Evolutionary conservation across 1,140 invertebrate genomes (phyloP), one percentile per base, ranked within the genome.

Genomic region (Cydia strobilella): DNA sequence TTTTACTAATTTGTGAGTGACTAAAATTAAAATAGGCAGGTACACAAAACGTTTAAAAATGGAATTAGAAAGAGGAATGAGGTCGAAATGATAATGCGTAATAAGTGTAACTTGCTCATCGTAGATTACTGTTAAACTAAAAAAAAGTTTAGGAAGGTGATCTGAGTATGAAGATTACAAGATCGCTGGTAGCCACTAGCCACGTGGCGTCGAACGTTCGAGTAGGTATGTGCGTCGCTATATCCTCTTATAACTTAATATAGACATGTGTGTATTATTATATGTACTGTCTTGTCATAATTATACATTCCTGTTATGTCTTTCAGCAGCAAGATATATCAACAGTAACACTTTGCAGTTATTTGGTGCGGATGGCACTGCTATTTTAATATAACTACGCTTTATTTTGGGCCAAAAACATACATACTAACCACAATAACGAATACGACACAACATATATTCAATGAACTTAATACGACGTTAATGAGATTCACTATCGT

Each of bases 361-460:
- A 35, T 9, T 31, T 2, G 27, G 27, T 25, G 25, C 25, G 35
- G 9, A 39, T 42, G 39, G 7, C 39, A 42, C 12, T 42, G 39
- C 2, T 10, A 45, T 45, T 45, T 45, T 45, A 45, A 45, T 45
- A 45, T 13, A 45, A 45, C 2, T 45, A 13, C 13, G 13, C 2
- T 45, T 45, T 45, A 13, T 45, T 15, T 42, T 42, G 39, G 13
- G 42, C 3, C 13, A 45, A 15, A 15, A 45, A 45, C 12, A 18
- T 23, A 23, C 15, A 48, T 83, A 86, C 87, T 62, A 76, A 91
- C 90, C 79, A 92, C 84, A 76, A 90, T 90, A 9, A 88, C 84
- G 54, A 92, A 92, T 5, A 88, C 82, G 3, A 90, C 89, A 45
- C 90, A 92, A 80, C 90, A 92, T 45, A 92, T 90, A 71, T 90